Evolutionary conservation across 2,113 vertebrate genomes (phyloP).

Genomic region (Deroptyus accipitrinus): DNA sequence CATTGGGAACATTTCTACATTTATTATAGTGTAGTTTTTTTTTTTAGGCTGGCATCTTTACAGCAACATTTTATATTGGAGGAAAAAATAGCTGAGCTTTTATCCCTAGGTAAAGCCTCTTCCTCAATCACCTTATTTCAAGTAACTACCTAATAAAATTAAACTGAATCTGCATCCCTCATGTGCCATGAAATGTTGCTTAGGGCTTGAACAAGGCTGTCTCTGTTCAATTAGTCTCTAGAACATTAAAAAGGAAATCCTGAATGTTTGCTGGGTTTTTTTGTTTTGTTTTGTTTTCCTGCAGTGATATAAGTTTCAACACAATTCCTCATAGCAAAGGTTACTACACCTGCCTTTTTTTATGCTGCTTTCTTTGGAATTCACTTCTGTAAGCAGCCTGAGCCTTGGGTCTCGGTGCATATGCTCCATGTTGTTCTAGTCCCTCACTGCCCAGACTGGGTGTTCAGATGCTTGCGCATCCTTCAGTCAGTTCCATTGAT

Average conservation of each 20-base stretch:
- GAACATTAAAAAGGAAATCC: not conserved
- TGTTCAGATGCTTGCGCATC: not conserved
- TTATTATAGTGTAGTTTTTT: rapidly evolving
- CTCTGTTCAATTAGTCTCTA: not conserved
- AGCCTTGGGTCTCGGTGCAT: not conserved
- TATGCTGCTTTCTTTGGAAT: not conserved
- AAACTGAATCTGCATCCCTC: not conserved
- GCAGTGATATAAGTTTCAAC: not conserved
- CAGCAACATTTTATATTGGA: not conserved
- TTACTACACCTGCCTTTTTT: not conserved
- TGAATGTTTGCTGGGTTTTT: not conserved
- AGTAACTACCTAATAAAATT: slow-evolving; percentile 13
- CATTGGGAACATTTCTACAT: not conserved
- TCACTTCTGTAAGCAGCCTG: not conserved
- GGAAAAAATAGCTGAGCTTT: not conserved
- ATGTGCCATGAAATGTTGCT: not conserved
- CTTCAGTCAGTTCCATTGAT: rapidly evolving
- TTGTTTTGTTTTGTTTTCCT: not conserved
- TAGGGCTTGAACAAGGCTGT: not conserved
- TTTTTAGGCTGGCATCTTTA: not conserved
- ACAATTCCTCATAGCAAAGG: not conserved
- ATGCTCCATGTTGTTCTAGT: not conserved
- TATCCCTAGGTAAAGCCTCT: not conserved
- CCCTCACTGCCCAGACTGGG: not conserved
- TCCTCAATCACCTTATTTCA: not conserved